Evolutionary conservation across 2,113 vertebrate species (phyloP).

Genomic region (Lonchura striata): DNA sequence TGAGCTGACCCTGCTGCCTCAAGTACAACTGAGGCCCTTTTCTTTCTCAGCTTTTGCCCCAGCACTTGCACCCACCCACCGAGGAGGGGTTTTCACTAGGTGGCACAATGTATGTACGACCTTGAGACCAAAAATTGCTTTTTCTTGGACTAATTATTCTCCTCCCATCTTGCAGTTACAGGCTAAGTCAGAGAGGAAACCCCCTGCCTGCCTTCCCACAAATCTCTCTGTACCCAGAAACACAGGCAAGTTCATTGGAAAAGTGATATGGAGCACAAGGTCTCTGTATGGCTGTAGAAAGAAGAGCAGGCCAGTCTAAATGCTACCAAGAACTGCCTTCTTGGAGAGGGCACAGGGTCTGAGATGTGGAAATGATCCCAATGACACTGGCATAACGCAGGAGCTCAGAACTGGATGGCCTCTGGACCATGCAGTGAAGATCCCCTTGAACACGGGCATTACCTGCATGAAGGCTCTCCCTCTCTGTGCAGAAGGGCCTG

Average conservation of each 20-base stretch:
- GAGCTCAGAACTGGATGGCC: background rate
- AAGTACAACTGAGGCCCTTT: background rate
- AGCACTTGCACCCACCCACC: background rate
- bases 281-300: background rate
- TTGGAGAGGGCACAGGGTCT: background rate
- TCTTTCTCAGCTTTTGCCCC: background rate
- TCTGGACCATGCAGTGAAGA: background rate
- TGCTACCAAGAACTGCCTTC: background rate
- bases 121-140: background rate
- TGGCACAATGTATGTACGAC: background rate
- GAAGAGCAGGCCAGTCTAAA: background rate
- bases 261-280: background rate
- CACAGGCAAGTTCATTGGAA: background rate
- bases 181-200: background rate
- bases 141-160: background rate
- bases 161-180: background rate
- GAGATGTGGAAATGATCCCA: background rate
- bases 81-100: background rate
- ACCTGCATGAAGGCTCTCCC: background rate
- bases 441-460: accelerated
- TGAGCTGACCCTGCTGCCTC: background rate
- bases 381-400: background rate
- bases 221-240: background rate
- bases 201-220: background rate
- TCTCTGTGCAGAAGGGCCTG: background rate